Evolutionary conservation across 2,113 vertebrate genomes (phyloP).

Genomic region (Actenoides hombroni): DNA sequence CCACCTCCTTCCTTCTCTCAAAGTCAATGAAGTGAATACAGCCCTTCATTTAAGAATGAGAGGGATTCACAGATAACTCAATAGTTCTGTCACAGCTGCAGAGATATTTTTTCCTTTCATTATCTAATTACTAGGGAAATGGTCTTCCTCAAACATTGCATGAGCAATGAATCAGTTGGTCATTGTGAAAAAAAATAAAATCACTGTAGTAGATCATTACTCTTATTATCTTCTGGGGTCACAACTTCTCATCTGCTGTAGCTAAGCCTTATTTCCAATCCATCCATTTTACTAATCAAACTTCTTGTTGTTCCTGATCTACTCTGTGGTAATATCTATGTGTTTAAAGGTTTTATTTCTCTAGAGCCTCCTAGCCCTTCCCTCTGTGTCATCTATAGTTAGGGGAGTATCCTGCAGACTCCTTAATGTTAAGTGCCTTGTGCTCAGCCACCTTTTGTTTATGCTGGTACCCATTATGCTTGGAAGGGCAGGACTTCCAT

Average conservation of each 20-base stretch:
- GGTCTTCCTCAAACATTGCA: background rate
- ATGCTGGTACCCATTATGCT: background rate
- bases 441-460: background rate
- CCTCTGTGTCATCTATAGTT: background rate
- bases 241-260: background rate
- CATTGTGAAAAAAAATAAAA: background rate
- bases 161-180: background rate
- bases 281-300: background rate
- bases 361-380: background rate
- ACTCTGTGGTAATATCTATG: background rate
- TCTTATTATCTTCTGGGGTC: background rate
- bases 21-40: slow-evolving; percentile 20
- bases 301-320: background rate
- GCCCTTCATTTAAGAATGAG: slow-evolving; percentile 21
- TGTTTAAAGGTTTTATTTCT: background rate
- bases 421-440: background rate
- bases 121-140: slow-evolving; percentile 12
- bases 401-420: background rate
- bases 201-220: background rate
- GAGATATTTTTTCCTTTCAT: background rate
- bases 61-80: background rate
- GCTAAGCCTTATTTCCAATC: background rate
- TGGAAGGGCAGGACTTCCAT: background rate
- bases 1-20: background rate
- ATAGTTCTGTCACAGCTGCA: slow-evolving; percentile 16